Conservation (phyloP, 1,140 invertebrate genomes). For the Oedothorax gibbosus region DNA sequence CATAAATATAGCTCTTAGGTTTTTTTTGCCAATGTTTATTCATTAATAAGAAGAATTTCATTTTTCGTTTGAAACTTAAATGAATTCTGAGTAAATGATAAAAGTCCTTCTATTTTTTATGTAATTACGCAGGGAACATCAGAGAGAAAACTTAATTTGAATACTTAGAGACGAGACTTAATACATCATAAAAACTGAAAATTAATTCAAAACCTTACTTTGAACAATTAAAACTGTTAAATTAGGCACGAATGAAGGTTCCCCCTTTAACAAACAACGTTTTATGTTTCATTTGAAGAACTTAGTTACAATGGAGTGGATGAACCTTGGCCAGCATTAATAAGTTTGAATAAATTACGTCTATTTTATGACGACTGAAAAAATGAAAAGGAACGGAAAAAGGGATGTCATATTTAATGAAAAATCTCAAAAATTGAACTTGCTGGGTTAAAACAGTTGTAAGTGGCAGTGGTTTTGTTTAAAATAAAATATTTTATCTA, state of each 20-base stretch:
- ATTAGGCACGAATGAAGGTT: conserved; percentile 49
- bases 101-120: conserved; percentile 6
- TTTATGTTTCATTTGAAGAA: conserved; percentile 22
- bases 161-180: conserved; percentile 24
- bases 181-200: conserved; percentile 56
- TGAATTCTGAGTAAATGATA: conserved; percentile 27
- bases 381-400: conserved; percentile 5
- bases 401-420: conserved; percentile 54
- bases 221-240: conserved; percentile 56
- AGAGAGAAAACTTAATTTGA: conserved; percentile 36
- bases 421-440: conserved; percentile 29
- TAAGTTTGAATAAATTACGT: conserved; percentile 54
- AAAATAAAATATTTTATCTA: too few relatives aligned
- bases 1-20: neutral
- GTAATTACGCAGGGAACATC: conserved; percentile 1
- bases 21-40: conserved; percentile 6
- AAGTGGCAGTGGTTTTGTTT: too few relatives aligned
- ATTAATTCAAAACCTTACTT: conserved; percentile 59
- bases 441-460: too few relatives aligned
- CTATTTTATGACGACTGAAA: conserved; percentile 20
- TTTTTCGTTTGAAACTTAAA: conserved; percentile 11
- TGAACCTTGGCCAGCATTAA: conserved; percentile 32
- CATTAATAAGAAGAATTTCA: conserved; percentile 18
- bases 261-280: conserved; percentile 29
- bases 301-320: neutral